Conservation (phyloP, 2,888 invertebrate species). For the Drosophila kokeensis region DNA sequence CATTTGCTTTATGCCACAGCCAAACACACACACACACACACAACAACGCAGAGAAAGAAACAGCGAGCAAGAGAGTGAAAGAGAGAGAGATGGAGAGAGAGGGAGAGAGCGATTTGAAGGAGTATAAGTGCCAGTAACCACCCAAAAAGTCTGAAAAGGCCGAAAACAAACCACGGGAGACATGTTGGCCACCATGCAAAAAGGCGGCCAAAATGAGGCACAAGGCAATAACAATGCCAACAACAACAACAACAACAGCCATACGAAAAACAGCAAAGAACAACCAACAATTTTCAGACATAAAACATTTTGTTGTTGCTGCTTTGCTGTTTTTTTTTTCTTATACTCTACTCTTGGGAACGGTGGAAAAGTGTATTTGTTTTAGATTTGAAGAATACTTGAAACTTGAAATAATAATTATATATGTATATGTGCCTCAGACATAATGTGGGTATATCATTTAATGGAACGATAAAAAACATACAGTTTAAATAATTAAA, state of each 20-base stretch:
- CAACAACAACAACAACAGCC: conserved; percentile 31
- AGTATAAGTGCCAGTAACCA: conserved; percentile 56
- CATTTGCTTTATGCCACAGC: conserved; percentile 58
- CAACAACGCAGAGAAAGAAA: background rate
- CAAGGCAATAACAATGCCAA: conserved; percentile 43
- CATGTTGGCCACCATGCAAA: conserved; percentile 77
- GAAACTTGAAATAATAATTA: background rate
- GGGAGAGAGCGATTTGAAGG: background rate
- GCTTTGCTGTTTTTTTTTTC: conserved; percentile 18
- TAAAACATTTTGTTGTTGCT: conserved; percentile 71
- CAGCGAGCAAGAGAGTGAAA: background rate
- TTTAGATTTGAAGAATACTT: background rate
- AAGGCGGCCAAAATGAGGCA: conserved; percentile 42
- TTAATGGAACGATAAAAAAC: background rate
- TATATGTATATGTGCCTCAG: background rate
- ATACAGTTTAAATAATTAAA: background rate
- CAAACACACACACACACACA: conserved; percentile 17
- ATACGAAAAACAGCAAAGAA: conserved; percentile 15
- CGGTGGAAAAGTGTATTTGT: background rate
- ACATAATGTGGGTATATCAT: background rate
- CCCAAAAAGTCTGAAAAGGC: conserved; percentile 60
- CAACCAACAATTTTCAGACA: conserved; percentile 72
- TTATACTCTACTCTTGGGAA: background rate
- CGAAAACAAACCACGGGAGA: conserved; percentile 73
- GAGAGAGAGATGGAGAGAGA: background rate